Base-by-base conservation (phyloP, 1,140 invertebrate species). In the Aphaenogaster ashmeadi region DNA sequence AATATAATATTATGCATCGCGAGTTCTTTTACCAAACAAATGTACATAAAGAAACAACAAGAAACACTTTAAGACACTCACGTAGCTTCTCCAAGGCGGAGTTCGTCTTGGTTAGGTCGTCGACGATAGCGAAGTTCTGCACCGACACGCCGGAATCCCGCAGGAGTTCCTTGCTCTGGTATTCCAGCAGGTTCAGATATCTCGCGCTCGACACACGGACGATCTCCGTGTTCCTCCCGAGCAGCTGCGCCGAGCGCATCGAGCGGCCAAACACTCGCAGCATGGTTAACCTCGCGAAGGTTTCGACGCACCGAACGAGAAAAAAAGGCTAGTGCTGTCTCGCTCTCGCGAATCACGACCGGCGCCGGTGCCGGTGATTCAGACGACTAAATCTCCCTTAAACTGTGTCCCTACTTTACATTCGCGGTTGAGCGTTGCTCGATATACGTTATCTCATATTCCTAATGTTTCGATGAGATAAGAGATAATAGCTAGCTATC, bases 141-240 rank as follows among this genome's bases (percentile, higher is more conserved):
- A 99, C 98, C 36, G 97, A 97, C 18, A 99, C 98, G 9, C 98
- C 98, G 96, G 98, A 97, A 92, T 99, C 97, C 87, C 97, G 96
- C 81, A 99, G 96, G 4, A 99, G 95, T 92, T 98, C 97, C 96
- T 99, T 99, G 93, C 99, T 99, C 94, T 99, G 99, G 95, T 99
- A 99, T 96, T 99, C 99, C 91, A 99, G 97, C 8, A 99, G 96
- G 96, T 99, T 99, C 67, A 99, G 96, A 93, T 97, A 95, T 86
- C 98, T 95, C 3, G 93, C 90, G 93, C 7, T 94, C 79, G 56
- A 92, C 21, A 64, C 89, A 83, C 21, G 56, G 13, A 50, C 5
- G 11, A 92, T 80, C 71, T 93, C 91, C 13, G 89, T 89, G 58
- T 90, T 93, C 89, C 90, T 95, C 36, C 96, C 93, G 8, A 94